phyloP scores from a whole-genome alignment of 2,888 invertebrate genomes.

The Cheilosia vulpina region DNA sequence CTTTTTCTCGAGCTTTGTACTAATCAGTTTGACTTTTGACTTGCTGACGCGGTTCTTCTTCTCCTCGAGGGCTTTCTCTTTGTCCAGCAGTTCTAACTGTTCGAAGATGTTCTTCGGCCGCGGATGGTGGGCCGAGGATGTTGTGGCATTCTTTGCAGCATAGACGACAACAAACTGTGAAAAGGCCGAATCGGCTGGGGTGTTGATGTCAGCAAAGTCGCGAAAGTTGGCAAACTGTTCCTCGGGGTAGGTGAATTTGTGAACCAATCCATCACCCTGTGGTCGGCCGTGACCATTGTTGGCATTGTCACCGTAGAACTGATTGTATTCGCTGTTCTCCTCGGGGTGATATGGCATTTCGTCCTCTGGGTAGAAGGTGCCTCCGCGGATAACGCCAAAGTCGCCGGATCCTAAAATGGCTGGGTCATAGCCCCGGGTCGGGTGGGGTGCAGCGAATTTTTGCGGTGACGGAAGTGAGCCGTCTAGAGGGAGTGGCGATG shows the following conservation, averaged over 20 bases:
- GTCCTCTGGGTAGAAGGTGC: constrained; percentile 92
- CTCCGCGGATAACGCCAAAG: constrained; percentile 93
- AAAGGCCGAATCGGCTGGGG: constrained; percentile 91
- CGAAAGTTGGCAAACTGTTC: constrained; percentile 95
- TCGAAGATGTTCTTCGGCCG: constrained; percentile 93
- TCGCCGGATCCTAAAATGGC: constrained; percentile 92
- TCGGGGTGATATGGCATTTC: constrained; percentile 86
- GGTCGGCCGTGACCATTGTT: constrained; percentile 90
- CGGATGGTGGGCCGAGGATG: constrained; percentile 79
- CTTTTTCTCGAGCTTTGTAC: constrained; percentile 84
- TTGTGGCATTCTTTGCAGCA: constrained; percentile 90
- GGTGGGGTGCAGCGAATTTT: constrained; percentile 84
- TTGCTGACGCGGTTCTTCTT: constrained; percentile 84
- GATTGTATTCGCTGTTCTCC: constrained; percentile 85
- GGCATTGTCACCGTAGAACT: constrained; percentile 84
- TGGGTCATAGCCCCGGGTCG: constrained; percentile 85
- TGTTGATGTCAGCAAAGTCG: constrained; percentile 95
- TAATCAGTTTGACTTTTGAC: constrained; percentile 87
- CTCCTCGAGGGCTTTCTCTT: constrained; percentile 84
- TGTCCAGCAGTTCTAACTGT: constrained; percentile 89
- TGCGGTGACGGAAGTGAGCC: constrained; percentile 86
- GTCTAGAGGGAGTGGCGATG: constrained; percentile 82
- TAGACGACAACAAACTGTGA: constrained; percentile 93
- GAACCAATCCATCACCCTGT: constrained; percentile 86
- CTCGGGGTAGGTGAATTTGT: constrained; percentile 89